Base-by-base conservation (phyloP, 2,888 invertebrate species). In the Dyspetes luteomarginatus region DNA sequence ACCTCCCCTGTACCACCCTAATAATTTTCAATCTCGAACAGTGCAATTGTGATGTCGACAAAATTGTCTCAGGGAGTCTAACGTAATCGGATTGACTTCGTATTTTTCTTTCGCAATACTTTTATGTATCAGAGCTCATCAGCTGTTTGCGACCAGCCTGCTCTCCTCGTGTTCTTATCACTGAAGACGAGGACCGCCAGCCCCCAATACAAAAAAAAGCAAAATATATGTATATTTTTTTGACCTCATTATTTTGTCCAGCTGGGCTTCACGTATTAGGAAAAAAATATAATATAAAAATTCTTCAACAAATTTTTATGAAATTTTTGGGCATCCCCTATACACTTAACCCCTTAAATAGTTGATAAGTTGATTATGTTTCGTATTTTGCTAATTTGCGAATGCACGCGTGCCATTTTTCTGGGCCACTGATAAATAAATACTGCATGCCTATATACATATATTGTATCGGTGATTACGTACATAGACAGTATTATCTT, bases 71-170 rank as follows among this genome's bases (percentile, higher is more conserved):
- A 17, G 65, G 56, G 73, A 62, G 50, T 50, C 15, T 45, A 77
- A 79, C 71, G 67, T 83, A 83, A 83, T 83, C 82, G 82, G 83
- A 82, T 82, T 78, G 74, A 69, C 55, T 71, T 68, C 41, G 60
- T 67, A 50, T 67, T 68, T 64, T 76, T 64, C 73, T 45, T 62
- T 36, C 55, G 48, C 19, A 73, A 77, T 77, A 62, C 43, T 67
- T 71, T 19, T 48, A 26, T 48, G 43, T 69, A 74, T 41, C 17
- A 41, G 22, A 43, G 43, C 41, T 55, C 19, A 41, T 26, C 9
- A 2, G 28, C 30, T 68, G n/a, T 0, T 55, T 0, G 55, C 24
- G 43, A 24, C 30, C 48, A 48, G 15, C 7, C 62, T 28, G 26
- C 2, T 22, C 12, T 22, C 19, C 15, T 56, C 17, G 28, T n/a